Evolutionary conservation across 2,888 invertebrate species (phyloP), one percentile per base, ranked within the genome.

Genomic region (Orchestes rusci): DNA sequence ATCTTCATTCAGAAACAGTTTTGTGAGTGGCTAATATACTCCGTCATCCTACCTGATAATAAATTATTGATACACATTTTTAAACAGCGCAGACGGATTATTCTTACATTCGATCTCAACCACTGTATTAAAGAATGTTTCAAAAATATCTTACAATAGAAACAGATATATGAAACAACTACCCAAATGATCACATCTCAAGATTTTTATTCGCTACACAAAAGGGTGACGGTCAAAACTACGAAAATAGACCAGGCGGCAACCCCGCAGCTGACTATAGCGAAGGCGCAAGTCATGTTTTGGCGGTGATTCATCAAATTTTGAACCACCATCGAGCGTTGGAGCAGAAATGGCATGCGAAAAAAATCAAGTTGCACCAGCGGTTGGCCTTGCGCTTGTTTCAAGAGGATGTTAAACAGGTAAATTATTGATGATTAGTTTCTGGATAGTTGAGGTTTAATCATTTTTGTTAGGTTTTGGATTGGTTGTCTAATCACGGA

Each of bases 321-420:
- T 73, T 96, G 45, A 92, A 92, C 40, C 93, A 95, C 64, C 96
- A 97, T 66, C 75, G 95, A 41, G 84, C 91, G 4, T 73, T 96
- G 29, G 96, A 96, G 67, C 90, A 92, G 53, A 80, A 91, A 50
- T 96, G 95, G 88, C 94, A 94, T 61, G 83, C 88, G 53, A 92
- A 94, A 58, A 86, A 95, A 69, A 88, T 95, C 55, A 90, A 94
- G 66, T 73, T 97, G 45, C 96, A 96, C 68, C 96, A 96, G 70
- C 75, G 93, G 54, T 75, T 96, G 27, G 95, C 95, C 5, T 73
- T 97, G 57, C 75, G 86, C 50, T 76, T 96, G 32, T 97, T 97
- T 68, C 95, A 97, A 70, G 95, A 96, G 67, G 96, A 96, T 68
- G 95, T 96, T 36, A 87, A 93, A 68, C 95, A 95, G 79, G 92